These are phyloP conservation scores for Ephestia elutella DNA, from an alignment of 1,140 invertebrate genomes.

Conservation along the genomic window DNA sequence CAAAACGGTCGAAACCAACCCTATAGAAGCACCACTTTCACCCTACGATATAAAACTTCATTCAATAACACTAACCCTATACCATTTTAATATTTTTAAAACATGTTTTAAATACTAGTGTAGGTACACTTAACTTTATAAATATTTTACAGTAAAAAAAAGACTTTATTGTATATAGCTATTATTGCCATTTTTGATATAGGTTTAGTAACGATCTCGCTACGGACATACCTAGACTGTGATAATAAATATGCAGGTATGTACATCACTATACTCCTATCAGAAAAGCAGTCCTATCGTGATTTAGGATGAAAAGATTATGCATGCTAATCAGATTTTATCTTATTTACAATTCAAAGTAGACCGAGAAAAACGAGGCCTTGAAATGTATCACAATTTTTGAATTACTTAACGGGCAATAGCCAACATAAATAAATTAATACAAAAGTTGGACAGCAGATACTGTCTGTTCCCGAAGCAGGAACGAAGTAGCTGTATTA, in stretches of 20 bases:
- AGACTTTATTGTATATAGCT: conserved; percentile 58
- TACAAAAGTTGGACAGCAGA: conserved; percentile 43
- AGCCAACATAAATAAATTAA: conserved; percentile 56
- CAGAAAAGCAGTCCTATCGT: conserved; percentile 35
- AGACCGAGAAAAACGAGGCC: conserved; percentile 57
- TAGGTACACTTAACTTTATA: conserved; percentile 56
- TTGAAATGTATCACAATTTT: conserved; percentile 65
- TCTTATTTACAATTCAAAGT: conserved; percentile 68
- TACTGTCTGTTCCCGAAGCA: conserved; percentile 45
- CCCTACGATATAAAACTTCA: conserved; percentile 36
- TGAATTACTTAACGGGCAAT: conserved; percentile 57
- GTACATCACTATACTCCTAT: conserved; percentile 33
- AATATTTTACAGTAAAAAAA: conserved; percentile 62
- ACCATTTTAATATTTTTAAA: conserved; percentile 38
- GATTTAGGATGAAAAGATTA: conserved; percentile 45
- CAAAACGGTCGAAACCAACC: conserved; percentile 7
- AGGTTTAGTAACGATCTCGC: conserved; percentile 25
- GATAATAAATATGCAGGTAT: conserved; percentile 47
- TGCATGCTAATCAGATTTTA: conserved; percentile 48
- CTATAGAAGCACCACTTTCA: conserved; percentile 53
- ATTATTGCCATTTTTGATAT: conserved; percentile 68
- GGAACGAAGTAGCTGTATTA: conserved; percentile 56
- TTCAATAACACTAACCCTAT: conserved; percentile 47
- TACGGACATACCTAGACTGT: conserved; percentile 23
- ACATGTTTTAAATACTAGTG: conserved; percentile 40